phyloP scores from a whole-genome alignment of 2,888 invertebrate species.

The Leucoptera coffeella region DNA sequence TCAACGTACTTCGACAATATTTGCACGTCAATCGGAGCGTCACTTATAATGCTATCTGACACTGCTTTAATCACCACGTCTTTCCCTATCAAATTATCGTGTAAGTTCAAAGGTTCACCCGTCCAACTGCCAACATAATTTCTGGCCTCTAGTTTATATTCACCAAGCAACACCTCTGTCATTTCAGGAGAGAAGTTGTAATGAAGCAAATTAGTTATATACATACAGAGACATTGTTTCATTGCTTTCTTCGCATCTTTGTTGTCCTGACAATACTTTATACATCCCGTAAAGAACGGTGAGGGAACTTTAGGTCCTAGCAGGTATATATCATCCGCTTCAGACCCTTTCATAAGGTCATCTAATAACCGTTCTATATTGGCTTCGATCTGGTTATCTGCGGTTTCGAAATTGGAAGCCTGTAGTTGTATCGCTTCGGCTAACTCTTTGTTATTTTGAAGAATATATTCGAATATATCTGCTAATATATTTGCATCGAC shows the following conservation, averaged over 20 bases:
- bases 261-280: conserved; percentile 23
- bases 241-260: conserved; percentile 26
- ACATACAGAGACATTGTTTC: conserved; percentile 30
- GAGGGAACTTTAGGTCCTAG: conserved; percentile 34
- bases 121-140: conserved; percentile 50
- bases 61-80: conserved; percentile 23
- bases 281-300: conserved; percentile 32
- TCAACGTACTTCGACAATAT: conserved; percentile 18
- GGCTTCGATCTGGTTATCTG: conserved; percentile 19
- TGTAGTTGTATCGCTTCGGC: conserved; percentile 24
- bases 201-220: conserved; percentile 53
- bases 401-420: conserved; percentile 26
- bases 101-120: conserved; percentile 16
- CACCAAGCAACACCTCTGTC: conserved; percentile 41
- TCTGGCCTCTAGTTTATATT: conserved; percentile 32
- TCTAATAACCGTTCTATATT: conserved; percentile 26
- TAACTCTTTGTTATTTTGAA: conserved; percentile 22
- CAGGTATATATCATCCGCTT: conserved; percentile 21
- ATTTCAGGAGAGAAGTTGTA: conserved; percentile 48
- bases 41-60: conserved; percentile 30
- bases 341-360: conserved; percentile 27
- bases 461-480: conserved; percentile 27
- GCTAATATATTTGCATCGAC: conserved; percentile 21
- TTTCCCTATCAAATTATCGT: conserved; percentile 19
- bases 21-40: no score